Evolutionary conservation across 2,888 invertebrate species (phyloP), one percentile per base, ranked within the genome.

Genomic region (Troides aeacus): DNA sequence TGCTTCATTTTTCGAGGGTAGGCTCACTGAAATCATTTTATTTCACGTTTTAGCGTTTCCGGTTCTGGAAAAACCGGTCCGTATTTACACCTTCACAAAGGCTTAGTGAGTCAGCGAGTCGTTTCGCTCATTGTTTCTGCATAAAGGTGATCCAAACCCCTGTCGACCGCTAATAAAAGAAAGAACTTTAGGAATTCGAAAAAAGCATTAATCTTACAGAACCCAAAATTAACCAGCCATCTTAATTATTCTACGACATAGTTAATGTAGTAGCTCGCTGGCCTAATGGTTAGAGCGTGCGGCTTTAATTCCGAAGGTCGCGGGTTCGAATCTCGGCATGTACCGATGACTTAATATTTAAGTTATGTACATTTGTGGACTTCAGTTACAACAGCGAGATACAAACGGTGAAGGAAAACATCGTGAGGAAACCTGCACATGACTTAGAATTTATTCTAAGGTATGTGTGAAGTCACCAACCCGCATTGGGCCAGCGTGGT

Each of bases 101-200:
- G 66, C 62, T 59, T 36, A 60, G 66, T 66, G 66, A 66, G 70
- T 70, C 70, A 66, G 70, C 66, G 63, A 66, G 63, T 59, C 66
- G 66, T 24, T 63, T 70, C 66, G 59, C 63, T 68, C 68, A 68
- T 70, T 70, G 70, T 70, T 70, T 66, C 70, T 63, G 46, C 62
- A 70, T 70, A 70, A 70, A 70, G 59, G 66, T 70, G 63, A 70
- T 63, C 63, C 66, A 53, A 70, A 70, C 66, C 53, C 59, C 53
- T 66, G 70, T 70, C 70, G 65, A 53, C 66, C 21, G 70, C 63
- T 70, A 63, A 66, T 70, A 66, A 66, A 70, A 70, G 62, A 62
- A 58, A 62, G 59, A 70, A 70, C 61, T 57, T 68, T 63, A 62
- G 58, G 53, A 21, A 62, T 66, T 39, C 62, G 39, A 23, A 60